Base-by-base conservation (phyloP, 1,140 invertebrate genomes). In the Melipona quadrifasciata region DNA sequence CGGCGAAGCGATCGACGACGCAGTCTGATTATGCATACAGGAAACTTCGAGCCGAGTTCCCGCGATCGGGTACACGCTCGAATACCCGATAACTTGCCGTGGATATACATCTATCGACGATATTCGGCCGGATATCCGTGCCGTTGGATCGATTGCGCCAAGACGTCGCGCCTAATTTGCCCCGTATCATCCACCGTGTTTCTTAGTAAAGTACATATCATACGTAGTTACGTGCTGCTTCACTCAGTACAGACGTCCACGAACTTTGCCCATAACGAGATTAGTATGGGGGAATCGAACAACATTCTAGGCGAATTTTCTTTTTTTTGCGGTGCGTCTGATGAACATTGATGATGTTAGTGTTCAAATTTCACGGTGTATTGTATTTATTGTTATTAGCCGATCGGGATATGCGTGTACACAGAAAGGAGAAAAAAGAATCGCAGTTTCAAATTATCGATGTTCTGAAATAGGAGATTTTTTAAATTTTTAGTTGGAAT, bases 1-100 rank as follows among this genome's bases (percentile, higher is more conserved):
- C 34, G 57, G 34, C 27, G 16, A 55, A 34, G 70, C 71, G 70
- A 73, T 81, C 70, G 79, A 64, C 34, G 73, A 81, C 70, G 70
- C 21, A 19, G 68, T n/a, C 57, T 73, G 68, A 81, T 81, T 81
- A 81, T 81, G 79, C 79, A 81, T 81, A 81, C 79, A 47, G 79
- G 57, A 64, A 73, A 81, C 70, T 81, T 81, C 31, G 68, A 57
- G 17, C n/a, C 1, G n/a, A 65, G 57, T 76, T 76, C 27, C 16
- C n/a, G 24, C 19, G 47, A 27, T 16, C 70, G 70, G 10, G 55
- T 81, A 57, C 27, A 73, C 70, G 70, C 55, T 72, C 58, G 57
- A 64, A 73, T 81, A 64, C 34, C 2, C 57, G 79, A 81, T 81
- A 81, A 64, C 68, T 81, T 34, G 39, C n/a, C 24, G n/a, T 39